Conservation (phyloP, 2,113 vertebrate genomes). For the Strigops habroptila region DNA sequence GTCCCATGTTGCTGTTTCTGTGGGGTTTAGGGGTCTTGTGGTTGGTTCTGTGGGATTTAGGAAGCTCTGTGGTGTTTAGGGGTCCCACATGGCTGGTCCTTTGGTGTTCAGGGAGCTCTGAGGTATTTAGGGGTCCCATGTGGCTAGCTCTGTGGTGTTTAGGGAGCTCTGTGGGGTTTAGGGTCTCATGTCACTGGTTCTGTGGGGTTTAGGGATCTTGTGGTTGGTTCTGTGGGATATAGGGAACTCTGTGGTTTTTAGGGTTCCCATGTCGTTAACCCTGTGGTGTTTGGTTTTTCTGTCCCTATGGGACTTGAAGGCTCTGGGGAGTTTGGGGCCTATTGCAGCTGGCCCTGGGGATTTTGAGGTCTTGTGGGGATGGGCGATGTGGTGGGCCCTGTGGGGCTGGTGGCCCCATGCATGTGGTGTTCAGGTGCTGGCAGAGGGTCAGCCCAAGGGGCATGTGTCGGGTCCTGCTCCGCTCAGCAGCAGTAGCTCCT, state of each 20-base stretch:
- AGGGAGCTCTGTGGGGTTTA: too few species aligned
- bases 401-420: accelerated
- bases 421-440: not conserved
- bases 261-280: too few species aligned
- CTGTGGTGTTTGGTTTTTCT: not conserved
- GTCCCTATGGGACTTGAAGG: not conserved
- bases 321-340: not conserved
- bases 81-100: accelerated
- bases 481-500: not conserved
- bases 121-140: too few species aligned
- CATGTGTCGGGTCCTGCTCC: accelerated
- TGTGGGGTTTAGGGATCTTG: too few species aligned
- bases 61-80: too few species aligned
- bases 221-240: not conserved
- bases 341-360: not conserved
- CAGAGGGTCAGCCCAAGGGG: not conserved
- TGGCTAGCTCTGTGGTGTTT: too few species aligned
- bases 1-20: not conserved
- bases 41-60: too few species aligned
- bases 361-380: not conserved
- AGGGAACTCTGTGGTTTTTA: not conserved
- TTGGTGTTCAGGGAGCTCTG: too few species aligned
- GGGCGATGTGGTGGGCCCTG: accelerated
- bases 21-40: too few species aligned
- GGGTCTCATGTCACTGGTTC: too few species aligned